Conservation (phyloP, 2,888 invertebrate species). For the Branchellion lobata region DNA sequence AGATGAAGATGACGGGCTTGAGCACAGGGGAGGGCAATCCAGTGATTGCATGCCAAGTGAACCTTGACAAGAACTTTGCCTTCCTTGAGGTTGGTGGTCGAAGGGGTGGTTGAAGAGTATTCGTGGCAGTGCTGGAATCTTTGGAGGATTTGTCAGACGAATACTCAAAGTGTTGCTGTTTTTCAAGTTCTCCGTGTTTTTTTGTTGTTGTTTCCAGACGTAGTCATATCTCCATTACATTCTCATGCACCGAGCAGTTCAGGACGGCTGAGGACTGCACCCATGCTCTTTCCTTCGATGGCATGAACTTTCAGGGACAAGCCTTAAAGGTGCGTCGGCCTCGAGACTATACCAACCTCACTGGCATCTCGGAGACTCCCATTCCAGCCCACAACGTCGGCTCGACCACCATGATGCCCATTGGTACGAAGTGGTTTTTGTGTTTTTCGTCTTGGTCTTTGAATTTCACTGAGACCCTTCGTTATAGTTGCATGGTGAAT, state of each 20-base stretch:
- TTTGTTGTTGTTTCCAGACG: background rate
- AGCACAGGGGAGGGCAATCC: conserved; percentile 97
- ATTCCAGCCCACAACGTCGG: conserved; percentile 73
- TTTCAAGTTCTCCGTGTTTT: background rate
- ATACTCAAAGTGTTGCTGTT: background rate
- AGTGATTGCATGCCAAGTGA: conserved; percentile 96
- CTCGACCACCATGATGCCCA: conserved; percentile 6
- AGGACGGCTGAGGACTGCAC: conserved; percentile 98
- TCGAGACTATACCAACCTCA: conserved; percentile 97
- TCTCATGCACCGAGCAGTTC: conserved; percentile 64
- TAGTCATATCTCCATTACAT: background rate
- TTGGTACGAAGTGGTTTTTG: background rate
- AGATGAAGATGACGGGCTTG: conserved; percentile 94
- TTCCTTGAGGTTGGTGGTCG: conserved; percentile 81
- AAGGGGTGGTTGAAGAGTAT: background rate
- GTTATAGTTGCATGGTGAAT: background rate
- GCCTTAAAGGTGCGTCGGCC: conserved; percentile 95
- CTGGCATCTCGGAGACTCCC: conserved; percentile 85
- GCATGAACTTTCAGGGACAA: conserved; percentile 92
- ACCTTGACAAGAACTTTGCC: conserved; percentile 98
- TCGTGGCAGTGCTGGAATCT: background rate
- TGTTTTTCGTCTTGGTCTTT: background rate
- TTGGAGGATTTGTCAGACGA: background rate
- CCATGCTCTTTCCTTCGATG: conserved; percentile 98
- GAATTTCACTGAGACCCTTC: background rate